Percentiles rank a stretch among this genome's conserved stretches.
phyloP scores from a whole-genome alignment of 2,888 invertebrate species.

The Apamea crenata region DNA sequence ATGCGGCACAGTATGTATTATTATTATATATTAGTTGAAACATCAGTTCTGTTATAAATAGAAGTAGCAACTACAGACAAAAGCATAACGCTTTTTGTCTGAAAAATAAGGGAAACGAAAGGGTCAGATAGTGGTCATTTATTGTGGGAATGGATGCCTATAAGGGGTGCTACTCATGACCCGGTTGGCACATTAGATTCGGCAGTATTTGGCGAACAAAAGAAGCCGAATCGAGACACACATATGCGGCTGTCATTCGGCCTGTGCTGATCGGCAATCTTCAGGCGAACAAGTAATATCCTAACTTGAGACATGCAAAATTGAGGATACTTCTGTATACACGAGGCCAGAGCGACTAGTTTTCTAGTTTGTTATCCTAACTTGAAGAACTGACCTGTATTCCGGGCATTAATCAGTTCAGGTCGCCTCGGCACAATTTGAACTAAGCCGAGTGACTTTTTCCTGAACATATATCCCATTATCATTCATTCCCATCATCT shows the following conservation, averaged over 20 bases:
- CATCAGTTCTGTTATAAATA: conserved; percentile 14
- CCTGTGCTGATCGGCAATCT: background rate
- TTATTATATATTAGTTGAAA: too few relatives aligned
- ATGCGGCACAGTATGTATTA: conserved; percentile 3
- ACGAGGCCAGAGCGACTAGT: background rate
- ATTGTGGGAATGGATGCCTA: background rate
- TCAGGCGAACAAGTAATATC: background rate
- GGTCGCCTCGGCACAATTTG: background rate
- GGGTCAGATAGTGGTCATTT: conserved; percentile 26
- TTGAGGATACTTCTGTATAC: too few relatives aligned
- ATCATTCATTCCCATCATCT: background rate
- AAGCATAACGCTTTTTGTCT: background rate
- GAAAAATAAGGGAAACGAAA: conserved; percentile 22
- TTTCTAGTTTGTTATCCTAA: background rate
- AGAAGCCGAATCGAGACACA: background rate
- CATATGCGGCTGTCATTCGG: background rate
- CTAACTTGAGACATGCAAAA: background rate
- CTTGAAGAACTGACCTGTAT: background rate
- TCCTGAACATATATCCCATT: background rate
- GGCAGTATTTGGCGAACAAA: background rate
- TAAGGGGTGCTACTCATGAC: background rate
- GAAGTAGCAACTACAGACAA: background rate
- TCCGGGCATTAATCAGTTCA: background rate
- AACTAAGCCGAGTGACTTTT: background rate
- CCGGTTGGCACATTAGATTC: background rate